These are phyloP conservation scores for Cheilosia grossa DNA, from an alignment of 2,888 invertebrate species.

Conservation along the genomic window DNA sequence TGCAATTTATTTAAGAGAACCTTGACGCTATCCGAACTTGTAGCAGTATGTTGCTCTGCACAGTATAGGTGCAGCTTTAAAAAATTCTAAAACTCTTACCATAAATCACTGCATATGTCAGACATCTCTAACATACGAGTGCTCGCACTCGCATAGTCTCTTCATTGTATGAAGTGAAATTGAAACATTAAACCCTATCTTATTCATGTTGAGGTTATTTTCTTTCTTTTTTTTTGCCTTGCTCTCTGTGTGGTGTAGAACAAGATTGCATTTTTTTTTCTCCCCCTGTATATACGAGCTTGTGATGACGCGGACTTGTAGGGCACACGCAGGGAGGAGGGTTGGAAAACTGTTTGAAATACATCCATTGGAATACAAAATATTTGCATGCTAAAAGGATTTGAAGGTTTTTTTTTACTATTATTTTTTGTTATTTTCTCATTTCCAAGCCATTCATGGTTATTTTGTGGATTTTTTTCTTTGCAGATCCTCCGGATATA, in stretches of 20 bases:
- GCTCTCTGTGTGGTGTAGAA: constrained; percentile 39
- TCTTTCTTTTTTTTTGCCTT: background rate
- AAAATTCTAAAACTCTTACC: constrained; percentile 30
- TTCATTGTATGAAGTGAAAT: constrained; percentile 65
- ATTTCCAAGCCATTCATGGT: constrained; percentile 54
- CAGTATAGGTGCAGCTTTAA: constrained; percentile 10
- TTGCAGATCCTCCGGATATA: constrained; percentile 88
- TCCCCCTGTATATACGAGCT: constrained; percentile 5
- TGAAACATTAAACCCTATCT: constrained; percentile 73
- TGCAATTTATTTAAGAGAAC: constrained; percentile 53
- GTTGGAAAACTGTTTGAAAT: constrained; percentile 52
- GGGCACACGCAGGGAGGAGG: background rate
- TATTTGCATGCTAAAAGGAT: constrained; percentile 74
- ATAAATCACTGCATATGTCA: constrained; percentile 70
- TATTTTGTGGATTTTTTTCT: constrained; percentile 26
- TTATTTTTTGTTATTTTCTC: constrained; percentile 31
- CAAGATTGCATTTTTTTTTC: constrained; percentile 66
- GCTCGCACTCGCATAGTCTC: constrained; percentile 41
- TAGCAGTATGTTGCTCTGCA: background rate
- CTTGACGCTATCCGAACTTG: background rate
- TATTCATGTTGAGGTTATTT: constrained; percentile 68
- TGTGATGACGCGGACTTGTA: background rate
- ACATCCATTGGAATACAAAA: constrained; percentile 70
- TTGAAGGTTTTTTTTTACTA: constrained; percentile 34
- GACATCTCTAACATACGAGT: constrained; percentile 47